Conservation (phyloP, 2,113 vertebrate genomes). For the Myrmecobius fasciatus region DNA sequence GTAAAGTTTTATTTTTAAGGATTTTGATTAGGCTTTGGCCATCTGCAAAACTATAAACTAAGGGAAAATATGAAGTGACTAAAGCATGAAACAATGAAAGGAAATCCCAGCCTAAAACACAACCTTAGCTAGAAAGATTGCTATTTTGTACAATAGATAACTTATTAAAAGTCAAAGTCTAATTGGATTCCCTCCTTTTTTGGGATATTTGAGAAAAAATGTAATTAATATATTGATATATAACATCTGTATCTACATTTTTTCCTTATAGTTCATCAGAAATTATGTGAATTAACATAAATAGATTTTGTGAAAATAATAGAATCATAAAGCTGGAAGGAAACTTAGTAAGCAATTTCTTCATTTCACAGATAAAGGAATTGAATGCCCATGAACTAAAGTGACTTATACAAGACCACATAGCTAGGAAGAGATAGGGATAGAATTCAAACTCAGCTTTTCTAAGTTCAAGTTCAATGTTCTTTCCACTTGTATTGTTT, state of each 20-base stretch:
- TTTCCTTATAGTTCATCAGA: background rate
- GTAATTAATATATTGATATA: background rate
- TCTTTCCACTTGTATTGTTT: background rate
- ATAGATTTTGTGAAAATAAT: background rate
- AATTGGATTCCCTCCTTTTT: background rate
- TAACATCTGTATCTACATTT: background rate
- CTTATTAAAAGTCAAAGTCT: constrained; percentile 28
- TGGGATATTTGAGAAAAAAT: background rate
- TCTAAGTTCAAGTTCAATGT: background rate
- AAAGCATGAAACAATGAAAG: constrained; percentile 89
- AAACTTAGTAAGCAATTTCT: background rate
- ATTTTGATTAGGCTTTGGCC: constrained; percentile 52
- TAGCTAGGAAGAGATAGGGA: background rate
- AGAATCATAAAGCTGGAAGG: background rate
- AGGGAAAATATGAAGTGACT: constrained; percentile 76
- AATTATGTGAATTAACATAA: background rate
- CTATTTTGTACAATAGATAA: background rate
- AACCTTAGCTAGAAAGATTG: constrained; percentile 72
- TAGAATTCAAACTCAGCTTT: background rate
- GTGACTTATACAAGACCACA: background rate
- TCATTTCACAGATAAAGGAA: background rate
- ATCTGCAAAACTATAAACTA: constrained; percentile 80
- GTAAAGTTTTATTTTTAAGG: constrained; percentile 54
- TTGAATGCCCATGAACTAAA: background rate
- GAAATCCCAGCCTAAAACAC: constrained; percentile 86